Conservation (phyloP, 2,888 invertebrate genomes). For the Palloptera scutellata region DNA sequence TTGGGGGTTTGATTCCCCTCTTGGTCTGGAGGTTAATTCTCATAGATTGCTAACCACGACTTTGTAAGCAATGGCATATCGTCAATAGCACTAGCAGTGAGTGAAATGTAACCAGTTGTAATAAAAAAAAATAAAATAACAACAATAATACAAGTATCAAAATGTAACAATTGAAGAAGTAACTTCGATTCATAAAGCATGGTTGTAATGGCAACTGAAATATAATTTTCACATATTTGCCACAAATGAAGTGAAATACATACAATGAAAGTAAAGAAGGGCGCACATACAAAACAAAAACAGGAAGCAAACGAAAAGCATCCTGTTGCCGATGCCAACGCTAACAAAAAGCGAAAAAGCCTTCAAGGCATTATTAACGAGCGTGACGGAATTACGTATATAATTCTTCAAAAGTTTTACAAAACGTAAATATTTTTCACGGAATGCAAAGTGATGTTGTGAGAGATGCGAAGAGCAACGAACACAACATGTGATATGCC, state of each 20-base stretch:
- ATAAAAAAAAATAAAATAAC: not conserved
- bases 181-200: not conserved
- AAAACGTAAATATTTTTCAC: conserved; percentile 21
- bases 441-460: conserved; percentile 10
- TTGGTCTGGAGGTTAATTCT: too few species aligned
- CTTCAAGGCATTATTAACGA: conserved; percentile 63
- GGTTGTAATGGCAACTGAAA: conserved; percentile 14
- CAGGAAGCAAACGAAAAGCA: conserved; percentile 45
- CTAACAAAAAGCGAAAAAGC: conserved; percentile 45
- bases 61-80: too few species aligned
- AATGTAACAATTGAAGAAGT: not conserved
- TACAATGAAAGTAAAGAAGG: conserved; percentile 10
- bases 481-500: conserved; percentile 31
- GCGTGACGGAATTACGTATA: conserved; percentile 52
- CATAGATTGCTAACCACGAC: too few species aligned
- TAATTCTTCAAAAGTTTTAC: conserved; percentile 7
- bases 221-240: conserved; percentile 19
- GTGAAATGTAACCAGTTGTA: too few species aligned
- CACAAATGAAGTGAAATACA: conserved; percentile 27
- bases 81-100: too few species aligned
- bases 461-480: not conserved
- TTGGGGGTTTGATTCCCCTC: too few species aligned
- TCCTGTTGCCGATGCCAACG: conserved; percentile 40
- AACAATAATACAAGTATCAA: not conserved
- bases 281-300: conserved; percentile 29